These are phyloP conservation scores for Pemphigus obesinymphae DNA, from an alignment of 1,140 invertebrate genomes.

Conservation along the genomic window DNA sequence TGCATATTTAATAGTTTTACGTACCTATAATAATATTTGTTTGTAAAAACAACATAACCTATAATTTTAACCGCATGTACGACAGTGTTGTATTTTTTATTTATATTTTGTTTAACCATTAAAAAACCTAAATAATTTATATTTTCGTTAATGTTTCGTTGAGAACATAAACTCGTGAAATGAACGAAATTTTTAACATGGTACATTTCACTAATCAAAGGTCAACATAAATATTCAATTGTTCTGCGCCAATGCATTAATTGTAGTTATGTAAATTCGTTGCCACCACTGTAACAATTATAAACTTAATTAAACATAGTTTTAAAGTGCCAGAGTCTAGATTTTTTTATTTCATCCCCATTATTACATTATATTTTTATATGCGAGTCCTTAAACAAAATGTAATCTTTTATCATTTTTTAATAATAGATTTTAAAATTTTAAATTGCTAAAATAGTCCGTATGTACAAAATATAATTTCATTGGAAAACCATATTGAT, in stretches of 20 bases:
- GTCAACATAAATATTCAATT: slow-evolving; percentile 17
- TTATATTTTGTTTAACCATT: neutral
- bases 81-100: no score
- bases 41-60: no score
- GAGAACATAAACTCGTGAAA: neutral
- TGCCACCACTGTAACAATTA: neutral
- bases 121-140: neutral
- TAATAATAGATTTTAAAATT: neutral
- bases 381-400: neutral
- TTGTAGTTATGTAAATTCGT: neutral
- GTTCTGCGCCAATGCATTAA: neutral
- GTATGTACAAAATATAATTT: no score
- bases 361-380: no score
- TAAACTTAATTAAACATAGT: neutral
- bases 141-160: neutral
- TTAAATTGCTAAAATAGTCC: no score
- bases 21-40: no score
- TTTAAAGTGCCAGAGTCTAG: neutral
- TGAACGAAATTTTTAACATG: neutral
- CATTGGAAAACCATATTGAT: no score
- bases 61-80: no score
- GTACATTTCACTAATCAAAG: neutral
- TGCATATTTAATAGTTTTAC: no score
- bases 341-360: neutral
- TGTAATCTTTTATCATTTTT: no score